These are phyloP conservation scores for Reticulitermes speratus DNA, from an alignment of 1,140 invertebrate genomes.

Conservation along the genomic window DNA sequence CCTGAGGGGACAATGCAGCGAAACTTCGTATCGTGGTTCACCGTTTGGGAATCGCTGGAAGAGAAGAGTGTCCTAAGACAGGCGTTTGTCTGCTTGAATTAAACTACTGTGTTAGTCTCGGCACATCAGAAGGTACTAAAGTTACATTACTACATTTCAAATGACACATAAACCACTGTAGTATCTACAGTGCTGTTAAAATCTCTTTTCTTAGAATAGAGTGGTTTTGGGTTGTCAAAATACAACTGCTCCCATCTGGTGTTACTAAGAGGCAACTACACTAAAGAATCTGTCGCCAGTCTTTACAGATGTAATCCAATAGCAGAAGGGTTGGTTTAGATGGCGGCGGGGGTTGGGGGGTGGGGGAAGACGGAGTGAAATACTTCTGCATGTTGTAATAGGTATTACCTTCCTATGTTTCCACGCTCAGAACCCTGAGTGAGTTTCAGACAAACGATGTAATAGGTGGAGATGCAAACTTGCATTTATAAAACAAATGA, in stretches of 20 bases:
- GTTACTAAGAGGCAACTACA: background rate
- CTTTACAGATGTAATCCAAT: background rate
- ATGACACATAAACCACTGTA: background rate
- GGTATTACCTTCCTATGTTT: background rate
- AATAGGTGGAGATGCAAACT: background rate
- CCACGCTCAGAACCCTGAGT: background rate
- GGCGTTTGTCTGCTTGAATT: too few species aligned
- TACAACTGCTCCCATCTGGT: background rate
- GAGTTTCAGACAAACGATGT: background rate
- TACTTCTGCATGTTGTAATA: background rate
- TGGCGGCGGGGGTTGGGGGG: background rate
- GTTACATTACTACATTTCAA: background rate
- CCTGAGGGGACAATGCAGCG: too few species aligned
- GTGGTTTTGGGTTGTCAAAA: background rate
- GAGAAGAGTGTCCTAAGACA: too few species aligned
- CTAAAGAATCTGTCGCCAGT: background rate
- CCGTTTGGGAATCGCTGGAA: too few species aligned
- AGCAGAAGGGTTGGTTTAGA: background rate
- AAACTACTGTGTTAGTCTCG: background rate
- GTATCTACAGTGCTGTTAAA: background rate
- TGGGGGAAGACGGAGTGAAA: background rate
- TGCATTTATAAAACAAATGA: background rate
- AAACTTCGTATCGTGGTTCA: too few species aligned
- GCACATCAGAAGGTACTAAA: background rate
- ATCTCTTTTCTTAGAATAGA: background rate